Percentiles rank a stretch among this genome's conserved stretches.
Conservation (phyloP, 2,113 vertebrate genomes). For the Sebastes fasciatus region DNA sequence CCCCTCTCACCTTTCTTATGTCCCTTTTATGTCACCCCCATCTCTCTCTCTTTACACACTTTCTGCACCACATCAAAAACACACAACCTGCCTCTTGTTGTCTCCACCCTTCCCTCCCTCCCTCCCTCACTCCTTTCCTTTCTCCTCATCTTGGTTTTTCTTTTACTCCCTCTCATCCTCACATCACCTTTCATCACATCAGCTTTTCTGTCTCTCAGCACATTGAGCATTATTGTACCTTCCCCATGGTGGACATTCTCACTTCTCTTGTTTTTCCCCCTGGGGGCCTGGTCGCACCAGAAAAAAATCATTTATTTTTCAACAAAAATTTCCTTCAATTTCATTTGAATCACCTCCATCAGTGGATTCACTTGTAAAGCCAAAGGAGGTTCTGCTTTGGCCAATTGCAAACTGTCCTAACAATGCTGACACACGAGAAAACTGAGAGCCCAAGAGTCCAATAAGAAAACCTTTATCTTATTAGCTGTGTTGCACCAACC, state of each 20-base stretch:
- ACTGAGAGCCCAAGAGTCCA: background rate
- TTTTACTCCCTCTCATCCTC: constrained; percentile 34
- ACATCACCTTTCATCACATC: constrained; percentile 41
- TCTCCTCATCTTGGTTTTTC: constrained; percentile 23
- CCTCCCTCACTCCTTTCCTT: background rate
- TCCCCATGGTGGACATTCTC: constrained; percentile 35
- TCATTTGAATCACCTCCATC: background rate
- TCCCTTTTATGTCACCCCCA: constrained; percentile 9
- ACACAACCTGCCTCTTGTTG: background rate
- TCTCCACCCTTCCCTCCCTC: background rate
- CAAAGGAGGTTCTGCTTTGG: background rate
- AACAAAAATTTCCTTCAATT: constrained; percentile 32
- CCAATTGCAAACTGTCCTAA: constrained; percentile 2
- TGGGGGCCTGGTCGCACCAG: background rate
- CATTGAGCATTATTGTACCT: constrained; percentile 30
- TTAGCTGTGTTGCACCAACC: background rate
- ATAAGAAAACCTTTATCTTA: background rate
- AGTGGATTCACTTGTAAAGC: background rate
- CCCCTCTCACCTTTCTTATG: constrained; percentile 19
- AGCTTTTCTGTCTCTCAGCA: constrained; percentile 35
- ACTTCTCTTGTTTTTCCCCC: constrained; percentile 23
- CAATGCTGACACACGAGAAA: constrained; percentile 8
- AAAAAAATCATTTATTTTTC: constrained; percentile 10
- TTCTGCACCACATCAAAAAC: constrained; percentile 8
- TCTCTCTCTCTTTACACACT: background rate